Base-by-base conservation (phyloP, 2,888 invertebrate genomes). In the Idaea biselata region DNA sequence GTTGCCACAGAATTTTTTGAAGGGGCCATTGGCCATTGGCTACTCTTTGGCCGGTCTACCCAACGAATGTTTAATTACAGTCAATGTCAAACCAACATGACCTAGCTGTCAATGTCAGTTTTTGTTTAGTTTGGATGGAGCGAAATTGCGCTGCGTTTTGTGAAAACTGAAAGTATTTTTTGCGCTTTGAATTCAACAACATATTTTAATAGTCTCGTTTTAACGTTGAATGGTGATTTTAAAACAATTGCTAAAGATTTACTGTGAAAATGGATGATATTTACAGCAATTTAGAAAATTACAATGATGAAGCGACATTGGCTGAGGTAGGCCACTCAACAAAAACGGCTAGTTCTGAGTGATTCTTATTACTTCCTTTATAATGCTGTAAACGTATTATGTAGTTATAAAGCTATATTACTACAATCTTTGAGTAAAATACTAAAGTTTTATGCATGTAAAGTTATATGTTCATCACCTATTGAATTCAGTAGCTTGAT, bases 201-300 rank as follows among this genome's bases (percentile, higher is more conserved):
- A 14, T 32, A 1, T 32, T 8, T 8, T 32, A 32, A 32, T 11
- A 44, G 44, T 44, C 44, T 44, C 44, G 32, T 32, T 32, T 32
- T 32, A n/a, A 32, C 11, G 32, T 32, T 32, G 7, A 44, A 44
- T 14, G 14, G 44, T 44, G 44, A 44, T 44, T 44, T 44, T 44
- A 11, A 11, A 44, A 44, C 14, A 44, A 44, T 14, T 44, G 44
- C 44, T 44, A 44, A 8, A 44, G 44, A 11, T 55, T 53, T 16
- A 17, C 25, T 59, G 31, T 56, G 59, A 73, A 32, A 25, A 90
- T 91, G 90, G 88, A 88, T 56, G 82, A 79, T 63, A 65, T 92
- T 62, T 92, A 92, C 66, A 78, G 73, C 17, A 78, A 91, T 73
- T 81, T 92, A 64, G 85, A 88, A 32, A 90, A 92, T 70, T 92